phyloP scores from a whole-genome alignment of 64 coral and sea anemone species.

The Porites lutea region DNA sequence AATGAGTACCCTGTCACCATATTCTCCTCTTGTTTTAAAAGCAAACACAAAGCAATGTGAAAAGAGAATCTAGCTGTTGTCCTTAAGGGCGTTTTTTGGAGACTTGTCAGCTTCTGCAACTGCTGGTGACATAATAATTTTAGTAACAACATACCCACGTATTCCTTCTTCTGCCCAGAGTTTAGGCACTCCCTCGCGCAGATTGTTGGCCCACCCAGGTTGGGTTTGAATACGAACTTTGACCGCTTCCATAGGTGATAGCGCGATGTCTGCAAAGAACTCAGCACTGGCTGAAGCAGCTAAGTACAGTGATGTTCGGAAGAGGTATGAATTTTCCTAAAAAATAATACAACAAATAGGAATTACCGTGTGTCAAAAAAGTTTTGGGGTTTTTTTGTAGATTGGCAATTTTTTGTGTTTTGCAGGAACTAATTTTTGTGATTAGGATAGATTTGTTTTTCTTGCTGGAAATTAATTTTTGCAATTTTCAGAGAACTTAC shows the following conservation, averaged over 20 bases:
- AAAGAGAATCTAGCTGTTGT: too few relatives aligned
- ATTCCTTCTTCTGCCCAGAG: slow-evolving; percentile 84
- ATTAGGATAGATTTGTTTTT: too few relatives aligned
- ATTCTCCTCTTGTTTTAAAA: too few relatives aligned
- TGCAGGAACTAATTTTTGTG: too few relatives aligned
- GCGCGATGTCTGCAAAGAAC: slow-evolving; percentile 98
- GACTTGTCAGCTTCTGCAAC: too few relatives aligned
- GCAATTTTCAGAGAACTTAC: slow-evolving; percentile 12
- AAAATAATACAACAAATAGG: neutral
- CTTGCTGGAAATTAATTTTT: too few relatives aligned
- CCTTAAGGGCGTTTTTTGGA: too few relatives aligned
- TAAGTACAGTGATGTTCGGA: slow-evolving; percentile 90
- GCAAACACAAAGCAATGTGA: too few relatives aligned
- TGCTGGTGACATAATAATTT: too few relatives aligned
- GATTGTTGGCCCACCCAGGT: slow-evolving; percentile 93
- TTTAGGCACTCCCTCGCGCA: slow-evolving; percentile 87
- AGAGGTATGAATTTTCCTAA: slow-evolving; percentile 92
- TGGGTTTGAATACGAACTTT: slow-evolving; percentile 98
- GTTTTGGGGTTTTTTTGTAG: too few relatives aligned
- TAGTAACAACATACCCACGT: slow-evolving; percentile 69
- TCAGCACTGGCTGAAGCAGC: slow-evolving; percentile 97
- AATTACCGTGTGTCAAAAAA: slow-evolving; percentile 28
- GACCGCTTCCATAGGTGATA: slow-evolving; percentile 96
- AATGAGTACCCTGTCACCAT: too few relatives aligned
- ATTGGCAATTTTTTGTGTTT: too few relatives aligned